These are phyloP conservation scores for Corythornis cristatus DNA, from an alignment of 2,113 vertebrate species.

Conservation along the genomic window DNA sequence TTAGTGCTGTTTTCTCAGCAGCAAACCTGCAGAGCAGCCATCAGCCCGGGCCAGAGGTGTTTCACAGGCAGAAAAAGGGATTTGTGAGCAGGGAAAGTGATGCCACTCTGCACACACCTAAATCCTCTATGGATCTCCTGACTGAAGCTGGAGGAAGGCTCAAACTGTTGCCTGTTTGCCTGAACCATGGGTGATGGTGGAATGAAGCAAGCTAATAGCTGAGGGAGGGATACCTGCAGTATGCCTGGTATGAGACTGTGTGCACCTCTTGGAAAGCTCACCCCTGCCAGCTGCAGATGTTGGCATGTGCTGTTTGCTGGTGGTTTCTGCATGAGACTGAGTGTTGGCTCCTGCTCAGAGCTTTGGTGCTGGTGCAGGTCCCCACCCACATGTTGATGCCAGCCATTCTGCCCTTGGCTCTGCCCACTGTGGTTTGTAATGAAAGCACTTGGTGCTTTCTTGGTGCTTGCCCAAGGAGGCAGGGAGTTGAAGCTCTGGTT, in stretches of 20 bases:
- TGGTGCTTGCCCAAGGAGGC: not conserved
- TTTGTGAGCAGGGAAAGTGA: not conserved
- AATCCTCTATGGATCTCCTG: not conserved
- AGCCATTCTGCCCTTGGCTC: not conserved
- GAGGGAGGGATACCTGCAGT: not conserved
- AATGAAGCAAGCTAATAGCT: not conserved
- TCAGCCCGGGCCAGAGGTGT: not conserved
- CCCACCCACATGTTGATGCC: not conserved
- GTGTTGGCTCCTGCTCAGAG: not conserved
- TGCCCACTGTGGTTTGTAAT: too few relatives aligned
- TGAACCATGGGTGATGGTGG: not conserved
- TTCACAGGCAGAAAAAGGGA: not conserved
- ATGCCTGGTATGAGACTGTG: not conserved
- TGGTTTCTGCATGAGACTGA: not conserved
- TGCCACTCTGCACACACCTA: not conserved
- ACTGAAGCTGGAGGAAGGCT: not conserved
- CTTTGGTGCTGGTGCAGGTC: not conserved
- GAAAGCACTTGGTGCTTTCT: not conserved
- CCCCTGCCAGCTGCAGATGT: not conserved
- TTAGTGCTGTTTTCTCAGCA: not conserved
- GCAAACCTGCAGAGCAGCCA: not conserved
- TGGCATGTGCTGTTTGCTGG: not conserved
- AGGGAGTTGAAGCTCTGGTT: not conserved
- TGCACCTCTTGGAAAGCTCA: not conserved
- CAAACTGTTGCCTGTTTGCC: not conserved